Evolutionary conservation across 2,113 vertebrate genomes (phyloP), one percentile per base, ranked within the genome.

Genomic region (Lepus timidus): DNA sequence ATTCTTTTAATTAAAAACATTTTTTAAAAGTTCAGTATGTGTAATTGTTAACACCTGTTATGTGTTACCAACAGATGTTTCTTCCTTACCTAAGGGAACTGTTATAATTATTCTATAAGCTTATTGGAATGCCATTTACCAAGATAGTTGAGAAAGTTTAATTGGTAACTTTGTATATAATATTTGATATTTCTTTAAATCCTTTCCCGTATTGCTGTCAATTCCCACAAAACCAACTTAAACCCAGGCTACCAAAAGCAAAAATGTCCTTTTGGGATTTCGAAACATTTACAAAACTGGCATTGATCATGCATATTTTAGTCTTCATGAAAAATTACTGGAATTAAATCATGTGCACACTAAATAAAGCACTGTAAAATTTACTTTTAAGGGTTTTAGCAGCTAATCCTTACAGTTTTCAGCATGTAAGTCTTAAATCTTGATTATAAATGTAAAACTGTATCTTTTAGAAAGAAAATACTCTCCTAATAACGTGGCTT

Each of bases 31-130:
- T 98, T 97, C 98, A 98, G 97, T 97, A 96, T 98, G 98, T 98
- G 97, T 98, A 98, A 99, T 98, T 98, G 98, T 98, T 98, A 98
- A 98, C 98, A 98, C 98, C 98, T 99, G 98, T 98, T 98, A 97
- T 98, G 98, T 98, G 98, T 98, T 98, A 98, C 97, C 95, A 98
- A 97, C 98, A 98, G 98, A 98, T 98, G 98, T 98, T 98, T 98
- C 98, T 98, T 97, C 98, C 97, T 98, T 98, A 98, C 98, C 98
- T 98, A 98, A 97, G 98, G 98, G 98, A 98, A 98, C 98, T 97
- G 97, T 97, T 98, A 97, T 98, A 98, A 98, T 98, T 98, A 98
- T 98, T 98, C 98, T 98, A 76, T 96, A 97, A 94, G 98, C 97
- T 98, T 98, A 97, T 96, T 97, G 97, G 96, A 97, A 97, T 98